Evolutionary conservation across 1,140 invertebrate genomes (phyloP), one percentile per base, ranked within the genome.

Genomic region (Pteromalus puparum): DNA sequence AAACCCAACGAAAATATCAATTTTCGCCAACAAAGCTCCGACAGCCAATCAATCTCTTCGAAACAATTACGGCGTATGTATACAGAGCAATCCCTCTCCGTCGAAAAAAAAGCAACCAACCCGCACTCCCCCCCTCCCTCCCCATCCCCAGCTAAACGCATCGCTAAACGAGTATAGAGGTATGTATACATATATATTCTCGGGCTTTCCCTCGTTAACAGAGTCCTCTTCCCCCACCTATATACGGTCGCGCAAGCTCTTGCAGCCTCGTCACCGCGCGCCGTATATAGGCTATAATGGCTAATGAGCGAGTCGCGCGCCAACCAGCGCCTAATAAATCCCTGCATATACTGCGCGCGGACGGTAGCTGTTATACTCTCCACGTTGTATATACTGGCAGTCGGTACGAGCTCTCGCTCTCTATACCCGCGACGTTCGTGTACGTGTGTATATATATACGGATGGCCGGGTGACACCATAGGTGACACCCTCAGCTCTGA

Each of bases 301-400:
- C 53, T 61, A 61, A 70, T 70, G 28, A 70, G 24, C 68, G 68
- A 70, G 68, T 26, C 68, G 68, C 68, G 68, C 28, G 53, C 53
- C 12, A 26, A 26, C 68, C 24, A 70, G 68, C 26, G 68, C 21
- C 53, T 61, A 61, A 61, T 61, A 61, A 61, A 61, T 61, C 53
- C 53, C 53, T 61, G 18, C 53, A 18, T 61, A 61, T 61, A 61
- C 15, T 21, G 15, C 18, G 53, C 53, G 53, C 53, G 53, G 53
- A 61, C 53, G 53, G 53, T 61, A 61, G 53, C 53, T 21, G 53
- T 0, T 61, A 61, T 21, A n/a, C 53, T n/a, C 18, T 6, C 3
- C 53, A 61, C 53, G 18, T n/a, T 61, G 53, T 61, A 61, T 48
- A 48, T 61, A 61, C 53, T 61, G 53, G 53, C 53, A 61, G 53